Evolutionary conservation across 1,140 invertebrate genomes (phyloP).

Genomic region (Trichonephila inaurata): DNA sequence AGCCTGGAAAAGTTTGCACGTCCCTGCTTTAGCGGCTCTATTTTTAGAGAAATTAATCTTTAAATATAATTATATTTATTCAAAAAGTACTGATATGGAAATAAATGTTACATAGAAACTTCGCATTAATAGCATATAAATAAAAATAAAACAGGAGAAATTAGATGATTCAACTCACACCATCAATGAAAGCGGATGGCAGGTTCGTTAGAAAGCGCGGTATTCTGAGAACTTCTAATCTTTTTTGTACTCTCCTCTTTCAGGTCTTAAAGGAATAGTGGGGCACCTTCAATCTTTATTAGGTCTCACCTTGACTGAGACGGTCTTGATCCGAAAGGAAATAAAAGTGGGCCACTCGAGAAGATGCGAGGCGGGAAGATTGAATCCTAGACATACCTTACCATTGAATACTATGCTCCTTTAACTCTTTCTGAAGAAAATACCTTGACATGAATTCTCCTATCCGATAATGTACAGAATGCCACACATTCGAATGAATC

Average conservation of each 20-base stretch:
- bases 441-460: background rate
- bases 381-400: background rate
- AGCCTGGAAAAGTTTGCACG: too few species aligned
- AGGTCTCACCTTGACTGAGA: background rate
- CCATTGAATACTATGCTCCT: background rate
- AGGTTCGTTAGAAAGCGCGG: too few species aligned
- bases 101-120: too few species aligned
- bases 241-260: background rate
- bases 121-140: too few species aligned
- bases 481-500: background rate
- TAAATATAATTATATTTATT: too few species aligned
- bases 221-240: too few species aligned
- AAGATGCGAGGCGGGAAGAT: background rate
- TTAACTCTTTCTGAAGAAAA: background rate
- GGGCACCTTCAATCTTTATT: slow-evolving; percentile 28
- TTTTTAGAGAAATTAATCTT: too few species aligned
- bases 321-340: slow-evolving; percentile 32
- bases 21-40: too few species aligned
- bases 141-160: too few species aligned
- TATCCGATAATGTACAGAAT: background rate
- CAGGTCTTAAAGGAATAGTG: background rate
- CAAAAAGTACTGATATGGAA: too few species aligned
- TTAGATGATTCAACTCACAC: too few species aligned
- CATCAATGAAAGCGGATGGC: too few species aligned
- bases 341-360: slow-evolving; percentile 6